A percentile compares a stretch with the other conserved stretches of the same genome.
These are phyloP conservation scores for Macrochelys suwanniensis DNA, from an alignment of 2,797 vertebrate species.

Conservation along the genomic window DNA sequence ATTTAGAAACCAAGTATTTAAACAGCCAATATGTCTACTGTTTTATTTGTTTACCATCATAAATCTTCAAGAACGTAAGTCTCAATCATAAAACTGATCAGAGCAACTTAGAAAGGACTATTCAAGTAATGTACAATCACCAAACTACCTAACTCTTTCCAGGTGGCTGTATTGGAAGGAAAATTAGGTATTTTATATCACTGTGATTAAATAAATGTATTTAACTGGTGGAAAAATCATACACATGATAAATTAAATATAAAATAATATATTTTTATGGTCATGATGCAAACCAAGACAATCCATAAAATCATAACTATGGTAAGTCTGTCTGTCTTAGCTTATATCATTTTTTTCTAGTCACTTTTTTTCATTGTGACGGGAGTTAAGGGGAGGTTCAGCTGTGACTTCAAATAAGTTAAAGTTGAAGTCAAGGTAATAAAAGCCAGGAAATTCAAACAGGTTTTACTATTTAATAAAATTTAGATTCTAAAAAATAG, in stretches of 20 bases:
- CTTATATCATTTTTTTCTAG: background rate
- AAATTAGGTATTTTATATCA: background rate
- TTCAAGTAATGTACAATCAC: background rate
- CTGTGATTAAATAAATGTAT: background rate
- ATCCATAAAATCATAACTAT: background rate
- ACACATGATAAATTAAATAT: background rate
- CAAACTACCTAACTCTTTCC: background rate
- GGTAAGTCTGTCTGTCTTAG: background rate
- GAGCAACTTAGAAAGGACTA: background rate
- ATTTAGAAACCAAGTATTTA: conserved; percentile 67
- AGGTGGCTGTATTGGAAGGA: background rate
- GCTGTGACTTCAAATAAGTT: background rate
- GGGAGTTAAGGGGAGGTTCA: rapidly evolving
- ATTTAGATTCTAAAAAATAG: background rate
- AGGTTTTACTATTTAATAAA: background rate
- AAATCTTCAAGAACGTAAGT: background rate
- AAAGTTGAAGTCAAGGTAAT: conserved; percentile 1
- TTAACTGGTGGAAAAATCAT: background rate
- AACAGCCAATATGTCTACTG: conserved; percentile 18
- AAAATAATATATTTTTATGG: background rate
- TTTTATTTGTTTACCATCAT: conserved; percentile 53
- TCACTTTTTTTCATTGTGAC: background rate
- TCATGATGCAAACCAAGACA: background rate
- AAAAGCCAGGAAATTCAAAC: background rate
- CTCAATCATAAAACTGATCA: background rate